A percentile compares a stretch with the other conserved stretches of the same genome.
Evolutionary conservation across 2,888 invertebrate species (phyloP).

Genomic region (Apamea epomidion): DNA sequence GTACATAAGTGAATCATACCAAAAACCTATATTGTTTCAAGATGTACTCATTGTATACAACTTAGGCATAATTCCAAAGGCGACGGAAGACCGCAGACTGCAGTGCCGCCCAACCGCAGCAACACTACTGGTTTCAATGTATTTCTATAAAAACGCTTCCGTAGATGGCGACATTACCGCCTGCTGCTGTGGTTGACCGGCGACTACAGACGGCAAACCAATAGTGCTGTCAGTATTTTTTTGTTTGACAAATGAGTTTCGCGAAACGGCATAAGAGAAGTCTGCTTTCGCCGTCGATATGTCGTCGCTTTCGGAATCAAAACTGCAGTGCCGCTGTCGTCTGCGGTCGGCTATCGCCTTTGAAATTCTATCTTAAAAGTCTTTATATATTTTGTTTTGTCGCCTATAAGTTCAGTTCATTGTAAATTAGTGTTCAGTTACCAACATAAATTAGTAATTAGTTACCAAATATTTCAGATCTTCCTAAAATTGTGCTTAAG

Average conservation of each 20-base stretch:
- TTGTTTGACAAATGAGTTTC: not conserved
- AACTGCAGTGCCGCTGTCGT: not conserved
- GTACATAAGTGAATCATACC: constrained; percentile 12
- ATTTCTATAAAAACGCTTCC: not conserved
- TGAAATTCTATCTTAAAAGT: not conserved
- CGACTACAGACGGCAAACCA: not conserved
- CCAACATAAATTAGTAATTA: constrained; percentile 54
- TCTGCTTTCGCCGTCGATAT: not conserved
- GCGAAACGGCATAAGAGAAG: not conserved
- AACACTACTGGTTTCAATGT: not conserved
- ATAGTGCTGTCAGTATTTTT: not conserved
- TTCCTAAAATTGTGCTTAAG: constrained; percentile 22
- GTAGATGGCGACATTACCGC: not conserved
- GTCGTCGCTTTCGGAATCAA: not conserved
- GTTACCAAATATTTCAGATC: constrained; percentile 50
- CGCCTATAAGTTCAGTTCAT: constrained; percentile 32
- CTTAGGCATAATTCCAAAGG: constrained; percentile 2
- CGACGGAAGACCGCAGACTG: not conserved
- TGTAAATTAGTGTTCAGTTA: constrained; percentile 57
- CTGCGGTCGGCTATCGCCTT: not conserved
- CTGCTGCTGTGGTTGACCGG: not conserved
- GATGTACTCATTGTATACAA: not conserved
- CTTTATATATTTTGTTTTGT: not conserved
- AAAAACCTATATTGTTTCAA: constrained; percentile 20
- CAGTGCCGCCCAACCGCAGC: not conserved